A percentile compares a stretch with the other conserved stretches of the same genome.
Conservation (phyloP, 2,113 vertebrate species). For the Cinclus cinclus region DNA sequence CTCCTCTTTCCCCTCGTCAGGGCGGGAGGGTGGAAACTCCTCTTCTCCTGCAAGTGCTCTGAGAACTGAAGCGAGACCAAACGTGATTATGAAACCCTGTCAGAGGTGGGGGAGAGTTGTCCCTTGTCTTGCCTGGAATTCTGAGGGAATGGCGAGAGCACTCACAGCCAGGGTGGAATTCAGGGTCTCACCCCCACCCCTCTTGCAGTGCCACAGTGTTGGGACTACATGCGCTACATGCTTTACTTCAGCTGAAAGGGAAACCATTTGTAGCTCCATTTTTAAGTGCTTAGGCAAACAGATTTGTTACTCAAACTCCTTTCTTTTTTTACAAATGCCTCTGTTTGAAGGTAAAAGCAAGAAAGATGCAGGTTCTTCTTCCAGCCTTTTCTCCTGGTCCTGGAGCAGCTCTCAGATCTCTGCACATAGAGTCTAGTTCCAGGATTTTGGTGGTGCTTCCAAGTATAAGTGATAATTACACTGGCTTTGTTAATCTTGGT, state of each 20-base stretch:
- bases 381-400: not conserved
- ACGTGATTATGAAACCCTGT: not conserved
- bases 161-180: not conserved
- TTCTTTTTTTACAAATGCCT: not conserved
- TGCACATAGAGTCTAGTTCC: not conserved
- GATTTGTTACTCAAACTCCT: not conserved
- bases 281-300: not conserved
- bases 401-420: not conserved
- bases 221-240: rapidly evolving
- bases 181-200: not conserved
- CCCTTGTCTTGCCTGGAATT: not conserved
- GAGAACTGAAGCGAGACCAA: not conserved
- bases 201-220: not conserved
- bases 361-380: not conserved
- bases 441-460: not conserved
- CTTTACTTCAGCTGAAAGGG: not conserved
- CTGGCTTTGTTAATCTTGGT: not conserved
- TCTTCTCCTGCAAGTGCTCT: not conserved
- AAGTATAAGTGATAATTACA: not conserved
- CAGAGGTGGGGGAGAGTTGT: not conserved
- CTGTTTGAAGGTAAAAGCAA: not conserved
- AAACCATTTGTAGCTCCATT: not conserved
- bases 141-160: not conserved
- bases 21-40: not conserved
- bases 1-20: not conserved